phyloP scores from a whole-genome alignment of 2,113 vertebrate genomes.

The Indri indri region DNA sequence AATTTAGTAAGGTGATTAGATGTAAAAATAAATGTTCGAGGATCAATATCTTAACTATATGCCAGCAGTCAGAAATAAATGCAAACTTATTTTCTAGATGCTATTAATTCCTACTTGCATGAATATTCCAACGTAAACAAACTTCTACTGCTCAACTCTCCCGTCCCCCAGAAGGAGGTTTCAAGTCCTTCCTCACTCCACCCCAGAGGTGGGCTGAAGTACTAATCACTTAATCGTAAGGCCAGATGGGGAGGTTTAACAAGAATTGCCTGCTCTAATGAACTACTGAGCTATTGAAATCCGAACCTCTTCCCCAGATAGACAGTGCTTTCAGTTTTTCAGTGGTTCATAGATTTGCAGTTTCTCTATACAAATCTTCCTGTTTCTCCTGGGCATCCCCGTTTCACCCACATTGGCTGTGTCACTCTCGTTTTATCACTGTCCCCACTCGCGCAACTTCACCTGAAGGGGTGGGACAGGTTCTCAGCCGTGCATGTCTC shows the following conservation, averaged over 20 bases:
- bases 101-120: background rate
- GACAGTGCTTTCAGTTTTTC: fast-evolving
- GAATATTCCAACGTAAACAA: background rate
- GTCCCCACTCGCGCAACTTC: fast-evolving
- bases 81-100: background rate
- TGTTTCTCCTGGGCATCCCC: fast-evolving
- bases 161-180: fast-evolving
- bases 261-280: background rate
- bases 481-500: background rate
- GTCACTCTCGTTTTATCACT: fast-evolving
- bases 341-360: too few species aligned
- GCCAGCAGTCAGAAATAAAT: background rate
- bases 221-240: background rate
- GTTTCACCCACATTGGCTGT: fast-evolving
- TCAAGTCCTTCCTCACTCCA: background rate
- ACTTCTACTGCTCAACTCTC: background rate
- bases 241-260: background rate
- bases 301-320: too few species aligned
- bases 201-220: background rate
- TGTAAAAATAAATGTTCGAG: background rate
- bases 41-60: background rate
- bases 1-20: background rate
- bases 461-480: background rate
- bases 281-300: fast-evolving
- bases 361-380: background rate